Evolutionary conservation across 2,113 vertebrate genomes (phyloP).

Genomic region (Poeciliopsis prolifica): DNA sequence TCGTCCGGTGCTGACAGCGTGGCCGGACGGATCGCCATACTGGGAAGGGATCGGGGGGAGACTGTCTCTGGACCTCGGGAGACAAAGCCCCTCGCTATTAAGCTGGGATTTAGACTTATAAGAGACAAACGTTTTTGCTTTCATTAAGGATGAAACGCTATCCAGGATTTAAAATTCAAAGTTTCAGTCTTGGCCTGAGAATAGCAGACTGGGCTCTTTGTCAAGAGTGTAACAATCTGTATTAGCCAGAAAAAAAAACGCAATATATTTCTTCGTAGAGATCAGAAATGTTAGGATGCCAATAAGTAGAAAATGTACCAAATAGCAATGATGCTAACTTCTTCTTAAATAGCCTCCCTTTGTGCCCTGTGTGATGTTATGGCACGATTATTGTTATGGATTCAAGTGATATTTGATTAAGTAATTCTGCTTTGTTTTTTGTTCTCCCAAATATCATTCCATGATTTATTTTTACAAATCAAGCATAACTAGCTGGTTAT

Average conservation of each 20-base stretch:
- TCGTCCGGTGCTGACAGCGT: constrained; percentile 46
- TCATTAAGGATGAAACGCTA: constrained; percentile 50
- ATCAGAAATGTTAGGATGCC: not conserved
- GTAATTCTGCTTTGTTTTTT: no score
- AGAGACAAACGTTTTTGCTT: constrained; percentile 41
- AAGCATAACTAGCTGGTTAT: no score
- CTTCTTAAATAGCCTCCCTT: not conserved
- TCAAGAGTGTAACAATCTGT: not conserved
- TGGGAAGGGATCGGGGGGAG: constrained; percentile 4
- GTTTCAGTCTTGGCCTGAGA: constrained; percentile 7
- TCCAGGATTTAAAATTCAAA: constrained; percentile 33
- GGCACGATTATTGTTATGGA: no score
- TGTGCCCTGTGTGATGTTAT: no score
- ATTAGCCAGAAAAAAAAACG: not conserved
- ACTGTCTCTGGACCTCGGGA: constrained; percentile 8
- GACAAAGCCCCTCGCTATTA: constrained; percentile 14
- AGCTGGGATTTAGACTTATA: constrained; percentile 42
- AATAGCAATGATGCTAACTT: not conserved
- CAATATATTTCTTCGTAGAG: not conserved
- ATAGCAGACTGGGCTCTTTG: not conserved
- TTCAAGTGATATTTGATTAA: no score
- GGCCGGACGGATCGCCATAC: not conserved
- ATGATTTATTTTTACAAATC: no score
- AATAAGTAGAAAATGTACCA: not conserved
- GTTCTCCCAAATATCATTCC: no score